These are phyloP conservation scores for Podocnemis expansa DNA, from an alignment of 2,113 vertebrate species.

Conservation along the genomic window DNA sequence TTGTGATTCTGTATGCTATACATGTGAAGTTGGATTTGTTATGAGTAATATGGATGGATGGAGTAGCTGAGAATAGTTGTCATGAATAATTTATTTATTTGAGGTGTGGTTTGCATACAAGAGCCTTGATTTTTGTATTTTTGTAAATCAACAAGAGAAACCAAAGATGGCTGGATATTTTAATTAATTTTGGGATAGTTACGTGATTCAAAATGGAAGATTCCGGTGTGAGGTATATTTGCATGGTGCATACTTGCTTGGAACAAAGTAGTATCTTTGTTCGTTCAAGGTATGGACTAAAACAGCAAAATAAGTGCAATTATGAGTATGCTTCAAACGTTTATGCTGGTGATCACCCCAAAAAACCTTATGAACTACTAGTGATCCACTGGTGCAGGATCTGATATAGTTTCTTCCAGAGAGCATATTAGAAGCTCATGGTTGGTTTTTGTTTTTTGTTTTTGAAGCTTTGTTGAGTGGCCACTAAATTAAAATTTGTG, in stretches of 20 bases:
- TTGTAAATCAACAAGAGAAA: background rate
- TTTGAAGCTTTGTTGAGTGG: background rate
- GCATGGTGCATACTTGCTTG: background rate
- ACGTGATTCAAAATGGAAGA: background rate
- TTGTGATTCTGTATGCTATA: too few species aligned
- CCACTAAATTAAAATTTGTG: background rate
- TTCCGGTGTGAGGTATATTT: background rate
- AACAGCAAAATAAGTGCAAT: background rate
- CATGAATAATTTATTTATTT: too few species aligned
- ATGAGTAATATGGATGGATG: too few species aligned
- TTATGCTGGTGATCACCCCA: background rate
- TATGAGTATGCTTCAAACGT: background rate
- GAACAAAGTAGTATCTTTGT: background rate
- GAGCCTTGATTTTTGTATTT: background rate
- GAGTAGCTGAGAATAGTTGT: too few species aligned
- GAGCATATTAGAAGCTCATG: accelerated
- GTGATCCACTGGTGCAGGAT: background rate
- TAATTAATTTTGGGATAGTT: background rate
- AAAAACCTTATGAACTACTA: background rate
- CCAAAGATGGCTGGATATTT: background rate
- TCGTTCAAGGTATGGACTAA: background rate
- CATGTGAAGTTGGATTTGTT: too few species aligned
- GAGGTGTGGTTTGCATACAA: too few species aligned
- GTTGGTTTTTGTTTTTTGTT: background rate
- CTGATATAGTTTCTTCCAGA: background rate